Evolutionary conservation across 2,113 vertebrate species (phyloP).

Genomic region (Cervus canadensis): DNA sequence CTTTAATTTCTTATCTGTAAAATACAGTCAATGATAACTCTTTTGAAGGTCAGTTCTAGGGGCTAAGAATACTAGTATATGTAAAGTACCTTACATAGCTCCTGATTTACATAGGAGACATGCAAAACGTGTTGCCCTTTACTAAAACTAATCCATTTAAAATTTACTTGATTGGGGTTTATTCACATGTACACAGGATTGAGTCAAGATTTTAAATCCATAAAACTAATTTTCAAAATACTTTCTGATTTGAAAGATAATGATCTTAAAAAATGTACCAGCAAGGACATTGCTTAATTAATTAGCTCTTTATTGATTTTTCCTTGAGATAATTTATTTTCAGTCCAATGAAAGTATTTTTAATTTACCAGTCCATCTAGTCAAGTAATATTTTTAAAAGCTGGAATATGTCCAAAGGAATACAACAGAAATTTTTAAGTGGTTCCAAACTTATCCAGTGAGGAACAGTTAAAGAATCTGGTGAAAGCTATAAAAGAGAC

Average conservation of each 20-base stretch:
- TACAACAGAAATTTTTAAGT: background rate
- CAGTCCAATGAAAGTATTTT: slow-evolving; percentile 11
- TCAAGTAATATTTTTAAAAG: background rate
- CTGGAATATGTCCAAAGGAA: slow-evolving; percentile 12
- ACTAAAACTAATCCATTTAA: background rate
- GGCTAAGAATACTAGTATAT: background rate
- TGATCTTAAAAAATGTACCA: background rate
- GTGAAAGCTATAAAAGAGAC: background rate
- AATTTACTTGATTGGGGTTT: background rate
- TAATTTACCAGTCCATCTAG: background rate
- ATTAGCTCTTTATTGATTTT: slow-evolving; percentile 26
- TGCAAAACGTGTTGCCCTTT: background rate
- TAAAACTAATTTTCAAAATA: slow-evolving; percentile 24
- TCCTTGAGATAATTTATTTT: slow-evolving; percentile 3
- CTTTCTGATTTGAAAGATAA: background rate
- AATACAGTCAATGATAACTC: background rate
- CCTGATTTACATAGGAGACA: background rate
- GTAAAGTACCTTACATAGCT: background rate
- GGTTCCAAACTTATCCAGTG: background rate
- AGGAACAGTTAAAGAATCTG: background rate
- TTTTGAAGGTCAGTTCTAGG: background rate
- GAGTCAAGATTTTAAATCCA: background rate
- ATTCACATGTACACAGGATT: background rate
- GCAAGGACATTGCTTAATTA: background rate
- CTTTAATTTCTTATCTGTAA: background rate